These are phyloP conservation scores for Oryzias javanicus DNA, from an alignment of 2,113 vertebrate genomes.

Conservation along the genomic window DNA sequence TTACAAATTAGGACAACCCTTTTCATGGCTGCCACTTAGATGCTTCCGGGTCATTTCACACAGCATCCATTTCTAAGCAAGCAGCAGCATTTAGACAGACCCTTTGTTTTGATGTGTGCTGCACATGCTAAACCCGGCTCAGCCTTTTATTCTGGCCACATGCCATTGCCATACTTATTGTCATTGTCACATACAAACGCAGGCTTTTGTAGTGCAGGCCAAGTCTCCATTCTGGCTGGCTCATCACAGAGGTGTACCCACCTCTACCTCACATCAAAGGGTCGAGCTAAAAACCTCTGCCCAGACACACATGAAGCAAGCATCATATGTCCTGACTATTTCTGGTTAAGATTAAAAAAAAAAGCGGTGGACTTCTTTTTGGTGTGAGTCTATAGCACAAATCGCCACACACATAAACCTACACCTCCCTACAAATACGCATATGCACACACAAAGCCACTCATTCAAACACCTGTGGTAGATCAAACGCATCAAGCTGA, in stretches of 20 bases:
- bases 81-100: too few species aligned
- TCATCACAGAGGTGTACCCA: slow-evolving; percentile 53
- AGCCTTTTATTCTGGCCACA: slow-evolving; percentile 22
- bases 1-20: too few species aligned
- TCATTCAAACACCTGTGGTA: slow-evolving; percentile 51
- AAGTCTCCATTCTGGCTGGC: slow-evolving; percentile 52
- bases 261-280: slow-evolving; percentile 62
- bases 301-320: slow-evolving; percentile 36
- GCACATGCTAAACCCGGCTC: slow-evolving; percentile 16
- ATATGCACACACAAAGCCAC: slow-evolving; percentile 20
- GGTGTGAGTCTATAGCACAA: slow-evolving; percentile 46
- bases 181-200: slow-evolving; percentile 27
- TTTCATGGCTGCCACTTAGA: too few species aligned
- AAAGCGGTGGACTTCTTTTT: slow-evolving; percentile 10
- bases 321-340: slow-evolving; percentile 38
- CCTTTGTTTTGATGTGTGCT: slow-evolving; percentile 3
- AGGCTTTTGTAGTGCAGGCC: slow-evolving; percentile 37
- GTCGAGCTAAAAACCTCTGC: slow-evolving; percentile 56
- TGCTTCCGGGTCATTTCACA: too few species aligned
- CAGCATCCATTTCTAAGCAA: too few species aligned
- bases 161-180: slow-evolving; percentile 1
- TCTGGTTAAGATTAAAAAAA: slow-evolving; percentile 59
- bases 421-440: slow-evolving; percentile 16
- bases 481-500: slow-evolving; percentile 55
- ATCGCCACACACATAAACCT: slow-evolving; percentile 33